These are phyloP conservation scores for Brachyopa scutellaris DNA, from an alignment of 2,888 invertebrate species.

Conservation along the genomic window DNA sequence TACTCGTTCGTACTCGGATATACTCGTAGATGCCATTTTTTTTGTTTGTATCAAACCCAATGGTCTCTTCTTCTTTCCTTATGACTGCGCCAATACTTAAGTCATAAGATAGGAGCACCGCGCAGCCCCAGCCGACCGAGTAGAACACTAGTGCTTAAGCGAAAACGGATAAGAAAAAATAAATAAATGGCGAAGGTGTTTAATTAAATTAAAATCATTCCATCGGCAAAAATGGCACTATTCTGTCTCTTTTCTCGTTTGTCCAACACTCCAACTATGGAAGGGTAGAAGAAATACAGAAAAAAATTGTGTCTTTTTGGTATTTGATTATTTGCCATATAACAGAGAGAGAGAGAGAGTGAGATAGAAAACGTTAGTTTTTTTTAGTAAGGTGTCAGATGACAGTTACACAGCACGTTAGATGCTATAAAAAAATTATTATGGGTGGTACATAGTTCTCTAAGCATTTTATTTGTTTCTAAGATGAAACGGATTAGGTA, in stretches of 20 bases:
- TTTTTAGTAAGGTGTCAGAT: conserved; percentile 55
- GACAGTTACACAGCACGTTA: conserved; percentile 53
- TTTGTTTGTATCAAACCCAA: conserved; percentile 32
- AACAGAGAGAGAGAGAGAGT: background rate
- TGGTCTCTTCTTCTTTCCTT: conserved; percentile 24
- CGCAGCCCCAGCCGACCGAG: too few species aligned
- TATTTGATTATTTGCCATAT: background rate
- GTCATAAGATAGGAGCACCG: conserved; percentile 26
- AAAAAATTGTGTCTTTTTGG: background rate
- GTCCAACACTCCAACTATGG: background rate
- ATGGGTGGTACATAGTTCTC: background rate
- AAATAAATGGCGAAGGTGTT: conserved; percentile 63
- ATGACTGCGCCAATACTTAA: conserved; percentile 4
- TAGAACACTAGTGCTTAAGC: background rate
- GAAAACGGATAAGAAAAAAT: conserved; percentile 20
- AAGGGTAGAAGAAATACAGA: background rate
- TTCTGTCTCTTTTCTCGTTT: conserved; percentile 12
- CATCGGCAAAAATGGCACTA: conserved; percentile 34
- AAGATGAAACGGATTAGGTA: too few species aligned
- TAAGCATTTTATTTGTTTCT: too few species aligned
- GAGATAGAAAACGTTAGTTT: background rate
- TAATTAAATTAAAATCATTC: conserved; percentile 67
- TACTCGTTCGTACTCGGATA: too few species aligned
- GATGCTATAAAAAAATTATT: conserved; percentile 42
- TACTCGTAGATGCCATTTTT: conserved; percentile 59